Base-by-base conservation (phyloP, 2,888 invertebrate genomes). In the Clunio marinus region DNA sequence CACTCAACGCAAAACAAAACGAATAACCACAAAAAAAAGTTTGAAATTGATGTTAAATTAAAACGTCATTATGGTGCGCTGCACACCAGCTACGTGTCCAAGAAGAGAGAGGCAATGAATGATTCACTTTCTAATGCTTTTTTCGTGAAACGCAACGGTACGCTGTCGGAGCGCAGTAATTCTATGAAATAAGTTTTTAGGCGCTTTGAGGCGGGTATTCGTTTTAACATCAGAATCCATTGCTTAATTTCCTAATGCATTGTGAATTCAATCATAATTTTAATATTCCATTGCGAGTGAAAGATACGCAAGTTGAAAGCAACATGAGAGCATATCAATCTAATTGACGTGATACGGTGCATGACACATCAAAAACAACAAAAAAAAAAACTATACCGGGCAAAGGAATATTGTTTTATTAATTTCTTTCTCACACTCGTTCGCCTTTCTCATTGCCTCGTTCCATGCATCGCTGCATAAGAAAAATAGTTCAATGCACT, bases 401-500 rank as follows among this genome's bases (percentile, higher is more conserved):
- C 5, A 22, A 51, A 7, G 20, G 51, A 22, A 13, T 22, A 51
- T 22, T 37, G 41, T 32, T 15, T 35, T 24, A 37, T 37, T 60
- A 3, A n/a, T 60, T 60, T 60, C 37, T 35, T 60, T 60, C 60
- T 60, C 37, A 37, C 60, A 37, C 37, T 57, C 22, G 13, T 62
- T 62, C 62, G 25, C 3, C 13, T 13, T 57, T 22, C 1, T 27
- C 24, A 4, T n/a, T 27, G 1, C 22, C 4, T 41, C 24, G 28
- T 25, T 65, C 51, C 66, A 66, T 66, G 66, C 66, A 66, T 35
- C 66, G 55, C 25, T 66, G 66, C 66, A 66, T 66, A 66, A 66
- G n/a, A n/a, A 65, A 65, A 65, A 65, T 65, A 65, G 65, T 65
- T 65, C 65, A 65, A 55, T 66, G 66, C 66, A 66, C 66, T 66